phyloP scores from a whole-genome alignment of 2,888 invertebrate genomes.

The Eupsilia transversa region DNA sequence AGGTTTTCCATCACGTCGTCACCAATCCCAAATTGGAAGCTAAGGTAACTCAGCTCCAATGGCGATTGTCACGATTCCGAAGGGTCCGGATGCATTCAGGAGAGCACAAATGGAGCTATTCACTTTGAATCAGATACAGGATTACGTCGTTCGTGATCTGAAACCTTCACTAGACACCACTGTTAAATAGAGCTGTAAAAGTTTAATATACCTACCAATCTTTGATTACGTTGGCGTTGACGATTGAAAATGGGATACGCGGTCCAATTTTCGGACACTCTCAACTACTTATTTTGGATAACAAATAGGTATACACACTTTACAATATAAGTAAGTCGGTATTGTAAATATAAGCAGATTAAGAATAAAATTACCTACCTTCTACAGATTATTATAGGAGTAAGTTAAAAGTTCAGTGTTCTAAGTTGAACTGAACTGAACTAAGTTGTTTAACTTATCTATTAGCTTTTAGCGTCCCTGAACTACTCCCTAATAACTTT shows the following conservation, averaged over 20 bases:
- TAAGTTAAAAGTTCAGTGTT: conserved; percentile 29
- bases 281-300: conserved; percentile 2
- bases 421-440: too few species aligned
- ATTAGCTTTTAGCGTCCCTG: conserved; percentile 21
- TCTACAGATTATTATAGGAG: background rate
- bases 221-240: conserved; percentile 57
- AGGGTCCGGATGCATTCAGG: conserved; percentile 85
- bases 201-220: conserved; percentile 55
- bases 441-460: conserved; percentile 24
- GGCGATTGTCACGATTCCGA: conserved; percentile 75
- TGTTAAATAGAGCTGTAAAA: conserved; percentile 69
- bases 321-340: background rate
- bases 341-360: conserved; percentile 15
- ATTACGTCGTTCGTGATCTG: conserved; percentile 81
- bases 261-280: conserved; percentile 23
- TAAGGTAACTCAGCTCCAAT: conserved; percentile 68
- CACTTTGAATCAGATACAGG: conserved; percentile 83
- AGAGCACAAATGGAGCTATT: conserved; percentile 80
- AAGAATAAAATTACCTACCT: background rate
- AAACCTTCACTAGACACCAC: conserved; percentile 74
- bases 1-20: conserved; percentile 62
- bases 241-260: conserved; percentile 41
- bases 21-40: conserved; percentile 64
- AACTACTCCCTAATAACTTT: conserved; percentile 27
- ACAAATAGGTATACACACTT: background rate